These are phyloP conservation scores for Apotomis turbidana DNA, from an alignment of 2,888 invertebrate species.

Conservation along the genomic window DNA sequence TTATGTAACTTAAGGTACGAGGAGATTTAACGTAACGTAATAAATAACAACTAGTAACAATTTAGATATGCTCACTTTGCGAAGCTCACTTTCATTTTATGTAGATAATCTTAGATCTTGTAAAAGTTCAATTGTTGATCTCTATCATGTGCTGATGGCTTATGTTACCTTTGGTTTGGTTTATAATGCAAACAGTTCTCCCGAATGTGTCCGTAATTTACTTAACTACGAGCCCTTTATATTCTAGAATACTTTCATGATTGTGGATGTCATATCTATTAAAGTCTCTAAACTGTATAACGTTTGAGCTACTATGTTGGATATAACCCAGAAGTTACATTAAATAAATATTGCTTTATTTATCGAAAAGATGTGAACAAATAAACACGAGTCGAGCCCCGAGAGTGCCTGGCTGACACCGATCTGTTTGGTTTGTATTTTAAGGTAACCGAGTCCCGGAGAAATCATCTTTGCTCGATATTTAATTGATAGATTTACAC, in stretches of 20 bases:
- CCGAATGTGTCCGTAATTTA: too few relatives aligned
- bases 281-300: constrained; percentile 4
- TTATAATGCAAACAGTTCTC: neutral
- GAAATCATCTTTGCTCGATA: constrained; percentile 42
- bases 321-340: constrained; percentile 46
- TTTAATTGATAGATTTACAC: constrained; percentile 1
- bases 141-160: too few relatives aligned
- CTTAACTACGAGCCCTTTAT: too few relatives aligned
- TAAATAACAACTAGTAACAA: too few relatives aligned
- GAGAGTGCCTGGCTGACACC: constrained; percentile 64
- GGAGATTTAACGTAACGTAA: too few relatives aligned
- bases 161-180: neutral
- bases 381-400: constrained; percentile 62
- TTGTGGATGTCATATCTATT: too few relatives aligned
- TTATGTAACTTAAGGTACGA: too few relatives aligned
- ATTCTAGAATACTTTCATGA: too few relatives aligned
- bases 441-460: constrained; percentile 52
- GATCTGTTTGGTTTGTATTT: constrained; percentile 69
- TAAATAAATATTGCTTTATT: constrained; percentile 68
- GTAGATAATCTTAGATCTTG: too few relatives aligned
- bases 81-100: too few relatives aligned
- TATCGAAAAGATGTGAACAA: constrained; percentile 65
- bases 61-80: too few relatives aligned
- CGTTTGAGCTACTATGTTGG: neutral
- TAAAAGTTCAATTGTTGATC: too few relatives aligned